Evolutionary conservation across 2,797 vertebrate genomes (phyloP).

Genomic region (Melopsittacus undulatus): DNA sequence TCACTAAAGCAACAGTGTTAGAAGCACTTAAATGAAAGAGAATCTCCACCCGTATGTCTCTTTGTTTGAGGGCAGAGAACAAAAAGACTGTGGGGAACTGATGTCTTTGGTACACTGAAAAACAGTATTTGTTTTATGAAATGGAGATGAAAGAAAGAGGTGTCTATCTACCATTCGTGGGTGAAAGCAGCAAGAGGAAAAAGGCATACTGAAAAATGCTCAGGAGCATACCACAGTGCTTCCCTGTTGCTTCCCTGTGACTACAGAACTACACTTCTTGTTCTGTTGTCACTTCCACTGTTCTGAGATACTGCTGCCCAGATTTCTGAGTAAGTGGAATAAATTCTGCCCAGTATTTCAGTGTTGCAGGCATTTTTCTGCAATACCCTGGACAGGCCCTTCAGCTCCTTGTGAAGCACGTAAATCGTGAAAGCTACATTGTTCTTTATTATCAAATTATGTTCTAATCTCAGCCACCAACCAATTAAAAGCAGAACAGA

Average conservation of each 20-base stretch:
- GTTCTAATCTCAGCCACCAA: neutral
- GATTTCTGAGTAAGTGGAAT: neutral
- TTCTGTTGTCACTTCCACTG: neutral
- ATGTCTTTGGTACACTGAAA: conserved; percentile 8
- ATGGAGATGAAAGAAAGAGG: neutral
- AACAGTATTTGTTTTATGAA: neutral
- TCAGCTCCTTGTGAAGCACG: neutral
- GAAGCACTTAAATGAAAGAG: conserved; percentile 58
- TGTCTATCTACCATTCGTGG: neutral
- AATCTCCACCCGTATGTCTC: neutral
- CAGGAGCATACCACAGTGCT: neutral
- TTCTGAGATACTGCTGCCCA: neutral
- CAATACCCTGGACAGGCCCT: neutral
- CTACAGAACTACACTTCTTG: neutral
- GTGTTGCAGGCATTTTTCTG: neutral
- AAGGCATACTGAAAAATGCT: neutral
- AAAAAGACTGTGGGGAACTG: neutral
- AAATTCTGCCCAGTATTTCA: neutral
- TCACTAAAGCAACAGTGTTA: neutral
- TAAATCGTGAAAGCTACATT: neutral
- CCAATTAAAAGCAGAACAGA: neutral
- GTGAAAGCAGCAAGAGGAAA: neutral
- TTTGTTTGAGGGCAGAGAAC: neutral
- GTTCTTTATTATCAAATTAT: neutral
- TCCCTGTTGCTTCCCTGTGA: neutral